Evolutionary conservation across 1,140 invertebrate species (phyloP), one percentile per base, ranked within the genome.

Genomic region (Pomacea maculata): DNA sequence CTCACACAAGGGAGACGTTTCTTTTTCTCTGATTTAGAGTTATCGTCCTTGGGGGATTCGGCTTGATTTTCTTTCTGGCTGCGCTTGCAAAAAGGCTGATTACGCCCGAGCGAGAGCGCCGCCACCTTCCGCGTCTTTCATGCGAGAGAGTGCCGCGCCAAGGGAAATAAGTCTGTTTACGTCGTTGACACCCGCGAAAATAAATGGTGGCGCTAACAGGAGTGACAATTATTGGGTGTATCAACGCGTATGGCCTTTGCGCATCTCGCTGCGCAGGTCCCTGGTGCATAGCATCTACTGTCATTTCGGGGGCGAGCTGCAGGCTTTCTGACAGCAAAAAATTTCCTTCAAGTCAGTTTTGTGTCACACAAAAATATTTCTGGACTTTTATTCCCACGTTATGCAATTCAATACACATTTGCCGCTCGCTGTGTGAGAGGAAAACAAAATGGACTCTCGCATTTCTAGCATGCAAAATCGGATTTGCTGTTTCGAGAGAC

Each of bases 21-120:
- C 73, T 75, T 75, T 75, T 75, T 75, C 73, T 75, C 73, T 75
- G 73, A 75, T 75, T 75, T 75, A 75, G 73, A 57, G 73, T 75
- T 75, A 75, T 75, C 73, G 73, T 75, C 73, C 73, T 34, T 61
- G 45, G 73, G 73, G 73, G 52, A 75, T 75, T 54, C 73, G 52
- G 57, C 73, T 75, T 75, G 73, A 75, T 75, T 75, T 75, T 75
- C 73, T 75, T 75, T 75, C 73, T 55, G 73, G 57, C 73, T 75
- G 73, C 73, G 73, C 73, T 57, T 54, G 52, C 73, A 75, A 75
- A 75, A 75, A 75, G 73, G 52, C 54, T 75, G 73, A 75, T 75
- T 75, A 57, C 73, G 73, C 25, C 57, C 73, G 45, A 15, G 73
- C 54, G 29, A 17, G 45, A 57, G 25, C 73, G 19, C 52, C 73